Evolutionary conservation across 2,797 vertebrate species (phyloP).

Genomic region (Chelmon rostratus): DNA sequence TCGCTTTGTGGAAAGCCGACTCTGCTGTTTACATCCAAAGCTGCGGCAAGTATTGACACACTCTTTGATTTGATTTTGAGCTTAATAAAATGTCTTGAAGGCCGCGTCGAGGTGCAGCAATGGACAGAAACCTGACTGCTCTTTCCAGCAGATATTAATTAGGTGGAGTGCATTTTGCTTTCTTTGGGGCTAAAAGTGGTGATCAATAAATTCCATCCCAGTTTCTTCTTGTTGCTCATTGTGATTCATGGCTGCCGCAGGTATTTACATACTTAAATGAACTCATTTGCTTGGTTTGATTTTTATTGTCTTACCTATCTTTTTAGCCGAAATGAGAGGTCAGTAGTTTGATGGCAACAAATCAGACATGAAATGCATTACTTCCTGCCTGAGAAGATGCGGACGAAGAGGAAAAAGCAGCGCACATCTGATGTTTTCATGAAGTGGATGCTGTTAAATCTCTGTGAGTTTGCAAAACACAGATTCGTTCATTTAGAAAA

Average conservation of each 20-base stretch:
- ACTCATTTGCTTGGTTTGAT: not conserved
- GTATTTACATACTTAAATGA: not conserved
- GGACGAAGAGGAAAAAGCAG: not conserved
- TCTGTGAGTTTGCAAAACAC: not conserved
- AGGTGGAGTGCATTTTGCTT: not conserved
- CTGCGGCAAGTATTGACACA: constrained; percentile 11
- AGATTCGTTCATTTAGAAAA: constrained; percentile 15
- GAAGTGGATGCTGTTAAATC: not conserved
- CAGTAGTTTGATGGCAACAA: not conserved
- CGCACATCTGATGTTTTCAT: not conserved
- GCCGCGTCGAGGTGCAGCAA: not conserved
- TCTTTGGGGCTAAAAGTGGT: not conserved
- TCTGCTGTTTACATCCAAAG: constrained; percentile 29
- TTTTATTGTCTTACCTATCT: not conserved
- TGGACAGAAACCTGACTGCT: not conserved
- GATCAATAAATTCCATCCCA: not conserved
- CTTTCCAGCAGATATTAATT: not conserved
- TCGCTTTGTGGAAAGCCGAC: constrained; percentile 20
- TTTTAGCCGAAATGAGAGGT: not conserved
- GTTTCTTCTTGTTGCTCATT: not conserved
- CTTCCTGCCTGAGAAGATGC: not conserved
- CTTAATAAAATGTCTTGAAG: constrained; percentile 10
- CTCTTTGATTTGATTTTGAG: constrained; percentile 7
- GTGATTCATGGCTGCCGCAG: not conserved
- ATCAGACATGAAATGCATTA: not conserved